Conservation (phyloP, 2,888 invertebrate species). For the Chouioia cunea region DNA sequence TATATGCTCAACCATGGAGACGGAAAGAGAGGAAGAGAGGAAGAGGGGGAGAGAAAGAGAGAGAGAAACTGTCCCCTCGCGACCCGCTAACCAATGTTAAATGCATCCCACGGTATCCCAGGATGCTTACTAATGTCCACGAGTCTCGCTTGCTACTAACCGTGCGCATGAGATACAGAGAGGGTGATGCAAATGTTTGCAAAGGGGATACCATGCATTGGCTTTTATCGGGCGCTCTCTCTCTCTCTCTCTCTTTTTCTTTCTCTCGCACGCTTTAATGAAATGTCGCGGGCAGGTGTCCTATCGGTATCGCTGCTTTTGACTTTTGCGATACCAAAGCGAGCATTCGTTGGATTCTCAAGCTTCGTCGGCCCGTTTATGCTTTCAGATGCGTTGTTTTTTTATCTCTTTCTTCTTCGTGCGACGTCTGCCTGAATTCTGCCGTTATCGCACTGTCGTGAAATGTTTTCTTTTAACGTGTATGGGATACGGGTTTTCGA, state of each 20-base stretch:
- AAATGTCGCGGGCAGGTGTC: constrained; percentile 66
- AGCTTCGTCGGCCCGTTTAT: constrained; percentile 43
- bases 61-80: constrained; percentile 32
- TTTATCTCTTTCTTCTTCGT: constrained; percentile 8
- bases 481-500: constrained; percentile 11
- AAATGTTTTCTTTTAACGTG: constrained; percentile 13
- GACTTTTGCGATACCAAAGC: background rate
- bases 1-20: constrained; percentile 36
- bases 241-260: too few species aligned
- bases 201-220: constrained; percentile 57
- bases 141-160: constrained; percentile 47
- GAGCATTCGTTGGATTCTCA: constrained; percentile 61
- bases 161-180: constrained; percentile 37
- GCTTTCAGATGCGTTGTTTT: too few species aligned
- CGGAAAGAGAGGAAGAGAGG: background rate
- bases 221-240: too few species aligned
- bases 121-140: constrained; percentile 66
- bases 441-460: constrained; percentile 20
- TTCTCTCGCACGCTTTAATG: constrained; percentile 59
- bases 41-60: background rate
- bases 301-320: constrained; percentile 55
- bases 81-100: constrained; percentile 65
- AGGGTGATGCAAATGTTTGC: constrained; percentile 57
- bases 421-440: constrained; percentile 12
- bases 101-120: constrained; percentile 63